Percentiles rank a stretch among this genome's conserved stretches.
These are phyloP conservation scores for Cyphomyrus discorhynchus DNA, from an alignment of 2,113 vertebrate species.

Conservation along the genomic window DNA sequence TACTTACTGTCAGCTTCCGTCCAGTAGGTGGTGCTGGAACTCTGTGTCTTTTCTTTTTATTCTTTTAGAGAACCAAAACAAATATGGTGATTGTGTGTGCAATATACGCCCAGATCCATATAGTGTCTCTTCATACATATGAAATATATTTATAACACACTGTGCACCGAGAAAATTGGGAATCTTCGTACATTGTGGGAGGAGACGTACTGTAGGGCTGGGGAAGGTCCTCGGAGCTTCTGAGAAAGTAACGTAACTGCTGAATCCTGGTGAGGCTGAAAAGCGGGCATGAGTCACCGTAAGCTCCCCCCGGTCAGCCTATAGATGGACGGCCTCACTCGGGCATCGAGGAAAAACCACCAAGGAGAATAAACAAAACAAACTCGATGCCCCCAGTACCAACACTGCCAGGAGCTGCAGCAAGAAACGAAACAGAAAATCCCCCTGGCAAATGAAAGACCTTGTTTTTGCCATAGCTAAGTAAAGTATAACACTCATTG, in stretches of 20 bases:
- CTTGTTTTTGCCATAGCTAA: neutral
- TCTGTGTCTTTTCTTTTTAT: conserved; percentile 29
- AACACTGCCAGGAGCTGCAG: neutral
- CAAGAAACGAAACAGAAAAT: neutral
- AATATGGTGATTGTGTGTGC: too few relatives aligned
- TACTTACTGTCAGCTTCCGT: neutral
- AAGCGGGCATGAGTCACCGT: neutral
- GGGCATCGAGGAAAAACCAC: neutral
- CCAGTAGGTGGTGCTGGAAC: conserved; percentile 53
- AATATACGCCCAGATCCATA: neutral
- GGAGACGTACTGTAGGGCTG: neutral
- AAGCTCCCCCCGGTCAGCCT: neutral
- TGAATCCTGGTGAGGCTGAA: neutral
- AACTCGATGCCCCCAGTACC: neutral
- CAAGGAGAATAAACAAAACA: neutral
- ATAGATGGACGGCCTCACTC: neutral
- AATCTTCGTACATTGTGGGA: neutral
- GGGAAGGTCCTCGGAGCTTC: neutral
- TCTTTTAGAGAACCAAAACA: neutral
- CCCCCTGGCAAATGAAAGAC: neutral
- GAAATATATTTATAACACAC: neutral
- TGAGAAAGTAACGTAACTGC: neutral
- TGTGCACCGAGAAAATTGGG: neutral
- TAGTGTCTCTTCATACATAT: neutral
- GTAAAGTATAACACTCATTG: neutral